phyloP scores from a whole-genome alignment of 2,888 invertebrate species.

The Tetheella fluctuosa region DNA sequence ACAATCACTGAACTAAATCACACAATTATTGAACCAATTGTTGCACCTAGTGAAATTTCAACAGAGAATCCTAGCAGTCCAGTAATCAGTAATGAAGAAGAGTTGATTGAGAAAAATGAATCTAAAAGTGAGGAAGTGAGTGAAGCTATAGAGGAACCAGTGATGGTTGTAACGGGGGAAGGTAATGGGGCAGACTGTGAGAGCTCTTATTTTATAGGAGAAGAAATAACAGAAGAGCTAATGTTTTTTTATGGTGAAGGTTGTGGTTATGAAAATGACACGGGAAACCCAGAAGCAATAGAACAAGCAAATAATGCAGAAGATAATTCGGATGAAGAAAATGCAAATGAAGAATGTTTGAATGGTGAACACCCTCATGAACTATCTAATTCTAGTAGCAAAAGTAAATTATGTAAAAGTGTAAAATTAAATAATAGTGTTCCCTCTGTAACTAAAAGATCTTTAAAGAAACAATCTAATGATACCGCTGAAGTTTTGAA shows the following conservation, averaged over 20 bases:
- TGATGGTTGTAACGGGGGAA: constrained; percentile 88
- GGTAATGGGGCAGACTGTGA: constrained; percentile 88
- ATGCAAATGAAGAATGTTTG: constrained; percentile 62
- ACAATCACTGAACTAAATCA: not conserved
- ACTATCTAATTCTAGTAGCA: constrained; percentile 54
- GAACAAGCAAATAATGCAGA: constrained; percentile 55
- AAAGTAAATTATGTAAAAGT: constrained; percentile 60
- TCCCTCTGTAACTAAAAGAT: constrained; percentile 63
- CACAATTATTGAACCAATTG: not conserved
- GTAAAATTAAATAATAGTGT: constrained; percentile 59
- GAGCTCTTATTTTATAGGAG: constrained; percentile 83
- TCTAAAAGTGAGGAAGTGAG: constrained; percentile 63
- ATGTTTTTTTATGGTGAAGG: constrained; percentile 89
- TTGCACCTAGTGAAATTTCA: not conserved
- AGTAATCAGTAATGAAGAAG: constrained; percentile 20
- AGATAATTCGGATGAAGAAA: constrained; percentile 61
- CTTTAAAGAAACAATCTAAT: constrained; percentile 71
- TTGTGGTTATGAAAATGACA: constrained; percentile 88
- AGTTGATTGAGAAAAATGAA: constrained; percentile 16
- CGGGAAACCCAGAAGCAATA: constrained; percentile 86
- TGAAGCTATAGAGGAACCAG: constrained; percentile 89
- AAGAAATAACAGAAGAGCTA: constrained; percentile 89
- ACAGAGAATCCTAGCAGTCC: not conserved
- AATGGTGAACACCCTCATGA: constrained; percentile 70
- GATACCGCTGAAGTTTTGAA: constrained; percentile 65